phyloP scores from a whole-genome alignment of 2,888 invertebrate species.

The Isoperla grammatica region DNA sequence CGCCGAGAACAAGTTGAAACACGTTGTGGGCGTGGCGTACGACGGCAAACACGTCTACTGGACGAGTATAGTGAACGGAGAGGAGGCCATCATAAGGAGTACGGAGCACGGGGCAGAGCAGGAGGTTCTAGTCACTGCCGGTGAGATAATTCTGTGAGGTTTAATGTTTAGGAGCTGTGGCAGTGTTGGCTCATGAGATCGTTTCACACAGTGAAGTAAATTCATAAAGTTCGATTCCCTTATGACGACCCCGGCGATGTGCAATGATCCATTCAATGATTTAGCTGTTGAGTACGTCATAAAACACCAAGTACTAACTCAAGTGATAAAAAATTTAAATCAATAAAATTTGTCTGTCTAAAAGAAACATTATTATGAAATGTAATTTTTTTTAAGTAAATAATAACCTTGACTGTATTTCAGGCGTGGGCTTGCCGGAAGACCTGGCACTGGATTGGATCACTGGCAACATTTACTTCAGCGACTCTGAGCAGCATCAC shows the following conservation, averaged over 20 bases:
- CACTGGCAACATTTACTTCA: constrained; percentile 76
- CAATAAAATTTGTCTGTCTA: too few species aligned
- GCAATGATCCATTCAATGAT: too few species aligned
- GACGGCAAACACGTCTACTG: constrained; percentile 70
- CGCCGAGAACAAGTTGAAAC: constrained; percentile 17
- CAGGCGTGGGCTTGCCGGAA: constrained; percentile 66
- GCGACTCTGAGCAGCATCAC: constrained; percentile 62
- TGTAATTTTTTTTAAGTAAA: too few species aligned
- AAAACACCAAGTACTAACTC: too few species aligned
- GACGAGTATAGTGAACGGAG: constrained; percentile 64
- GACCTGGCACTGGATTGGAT: constrained; percentile 73
- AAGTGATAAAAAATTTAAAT: too few species aligned
- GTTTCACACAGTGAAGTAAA: too few species aligned
- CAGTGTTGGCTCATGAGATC: too few species aligned
- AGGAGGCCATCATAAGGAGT: constrained; percentile 65
- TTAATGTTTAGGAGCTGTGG: not conserved
- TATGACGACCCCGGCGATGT: too few species aligned
- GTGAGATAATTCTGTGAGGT: constrained; percentile 35
- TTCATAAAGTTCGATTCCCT: too few species aligned
- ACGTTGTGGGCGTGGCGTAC: constrained; percentile 57
- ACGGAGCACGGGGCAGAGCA: constrained; percentile 54
- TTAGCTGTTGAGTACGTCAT: too few species aligned
- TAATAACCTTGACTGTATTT: constrained; percentile 27
- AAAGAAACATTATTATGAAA: too few species aligned
- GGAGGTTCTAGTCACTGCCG: constrained; percentile 48